Evolutionary conservation across 2,113 vertebrate species (phyloP).

Genomic region (Prionailurus viverrinus): DNA sequence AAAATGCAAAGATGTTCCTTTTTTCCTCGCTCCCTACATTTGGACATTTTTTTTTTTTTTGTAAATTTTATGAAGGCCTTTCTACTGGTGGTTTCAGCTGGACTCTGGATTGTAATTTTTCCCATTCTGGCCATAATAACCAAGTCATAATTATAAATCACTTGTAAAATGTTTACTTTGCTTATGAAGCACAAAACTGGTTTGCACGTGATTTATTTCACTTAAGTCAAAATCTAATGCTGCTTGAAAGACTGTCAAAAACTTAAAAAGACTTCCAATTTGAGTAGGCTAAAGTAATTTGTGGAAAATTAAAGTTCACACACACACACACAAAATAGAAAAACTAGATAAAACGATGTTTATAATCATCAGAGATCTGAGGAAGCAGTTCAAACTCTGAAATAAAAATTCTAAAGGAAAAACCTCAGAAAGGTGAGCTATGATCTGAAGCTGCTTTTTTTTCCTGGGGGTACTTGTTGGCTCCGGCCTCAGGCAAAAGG

Average conservation of each 20-base stretch:
- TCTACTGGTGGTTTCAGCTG: background rate
- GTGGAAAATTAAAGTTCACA: background rate
- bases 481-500: background rate
- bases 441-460: background rate
- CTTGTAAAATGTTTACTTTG: background rate
- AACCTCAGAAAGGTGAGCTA: background rate
- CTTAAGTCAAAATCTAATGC: background rate
- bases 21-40: background rate
- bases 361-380: constrained; percentile 1
- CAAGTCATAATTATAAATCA: background rate
- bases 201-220: background rate
- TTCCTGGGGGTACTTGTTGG: background rate
- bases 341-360: background rate
- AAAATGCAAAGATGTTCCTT: background rate
- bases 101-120: background rate
- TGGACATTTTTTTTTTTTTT: background rate
- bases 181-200: background rate
- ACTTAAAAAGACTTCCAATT: background rate
- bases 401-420: background rate
- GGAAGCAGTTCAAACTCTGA: background rate
- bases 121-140: background rate
- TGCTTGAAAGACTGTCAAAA: background rate
- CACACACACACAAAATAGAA: background rate
- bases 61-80: constrained; percentile 1
- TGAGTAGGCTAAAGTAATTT: background rate